A percentile compares a stretch with the other conserved stretches of the same genome.
These are phyloP conservation scores for Hyaena hyaena DNA, from an alignment of 2,113 vertebrate species.

Conservation along the genomic window DNA sequence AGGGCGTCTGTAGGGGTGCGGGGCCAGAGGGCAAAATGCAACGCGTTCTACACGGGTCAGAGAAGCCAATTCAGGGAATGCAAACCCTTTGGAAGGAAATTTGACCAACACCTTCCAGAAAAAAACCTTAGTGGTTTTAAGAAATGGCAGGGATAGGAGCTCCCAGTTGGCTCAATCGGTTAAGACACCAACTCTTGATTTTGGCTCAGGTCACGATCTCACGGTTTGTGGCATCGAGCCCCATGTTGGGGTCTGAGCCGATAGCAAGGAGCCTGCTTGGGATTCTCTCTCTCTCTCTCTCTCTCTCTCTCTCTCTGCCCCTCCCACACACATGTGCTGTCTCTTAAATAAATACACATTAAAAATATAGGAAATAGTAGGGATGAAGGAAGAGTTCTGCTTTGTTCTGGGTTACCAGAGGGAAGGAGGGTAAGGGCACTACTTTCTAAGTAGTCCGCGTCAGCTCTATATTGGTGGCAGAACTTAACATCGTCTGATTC, in stretches of 20 bases:
- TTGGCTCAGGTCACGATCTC: no score
- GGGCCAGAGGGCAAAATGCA: not conserved
- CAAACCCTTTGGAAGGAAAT: not conserved
- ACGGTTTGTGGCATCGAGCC: no score
- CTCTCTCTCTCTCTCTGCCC: no score
- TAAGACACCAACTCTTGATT: no score
- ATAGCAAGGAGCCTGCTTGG: no score
- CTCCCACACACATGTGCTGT: no score
- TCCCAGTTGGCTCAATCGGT: no score
- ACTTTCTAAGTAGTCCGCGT: not conserved
- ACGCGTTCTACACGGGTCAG: not conserved
- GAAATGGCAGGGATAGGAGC: not conserved
- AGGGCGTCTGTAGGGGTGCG: accelerated
- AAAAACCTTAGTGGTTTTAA: not conserved
- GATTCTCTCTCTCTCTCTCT: no score
- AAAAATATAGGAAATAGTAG: no score
- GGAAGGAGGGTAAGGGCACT: not conserved
- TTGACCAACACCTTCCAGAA: not conserved
- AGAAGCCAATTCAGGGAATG: not conserved
- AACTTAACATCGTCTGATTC: not conserved
- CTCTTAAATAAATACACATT: no score
- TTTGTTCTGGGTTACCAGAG: not conserved
- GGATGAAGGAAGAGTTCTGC: not conserved
- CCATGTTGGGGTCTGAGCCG: no score
- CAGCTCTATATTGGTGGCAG: not conserved